Conservation (phyloP, 2,888 invertebrate species). For the Cyaniris semiargus region DNA sequence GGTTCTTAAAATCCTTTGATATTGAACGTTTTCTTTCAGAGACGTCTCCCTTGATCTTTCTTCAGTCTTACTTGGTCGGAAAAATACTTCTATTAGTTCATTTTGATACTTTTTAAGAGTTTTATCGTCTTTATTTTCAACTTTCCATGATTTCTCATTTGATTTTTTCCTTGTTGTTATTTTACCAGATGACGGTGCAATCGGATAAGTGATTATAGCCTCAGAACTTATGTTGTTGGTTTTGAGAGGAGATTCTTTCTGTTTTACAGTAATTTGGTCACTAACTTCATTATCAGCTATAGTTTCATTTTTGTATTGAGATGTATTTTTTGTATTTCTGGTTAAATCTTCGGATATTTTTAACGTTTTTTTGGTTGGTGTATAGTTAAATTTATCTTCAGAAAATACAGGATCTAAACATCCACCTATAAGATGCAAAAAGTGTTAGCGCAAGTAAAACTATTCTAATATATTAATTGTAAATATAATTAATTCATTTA, state of each 20-base stretch:
- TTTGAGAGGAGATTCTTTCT: neutral
- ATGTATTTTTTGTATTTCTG: neutral
- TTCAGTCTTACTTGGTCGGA: neutral
- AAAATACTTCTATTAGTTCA: constrained; percentile 33
- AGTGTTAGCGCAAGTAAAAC: neutral
- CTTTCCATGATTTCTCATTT: neutral
- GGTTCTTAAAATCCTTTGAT: neutral
- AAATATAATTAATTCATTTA: neutral
- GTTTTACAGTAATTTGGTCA: neutral
- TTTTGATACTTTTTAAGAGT: constrained; percentile 36
- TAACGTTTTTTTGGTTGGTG: constrained; percentile 35
- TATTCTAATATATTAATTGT: neutral
- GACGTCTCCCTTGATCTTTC: neutral
- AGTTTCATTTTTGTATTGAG: neutral
- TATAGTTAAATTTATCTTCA: constrained; percentile 64
- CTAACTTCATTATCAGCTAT: neutral
- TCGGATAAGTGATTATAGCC: neutral
- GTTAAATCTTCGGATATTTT: neutral
- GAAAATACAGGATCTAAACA: constrained; percentile 69
- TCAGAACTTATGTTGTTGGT: neutral
- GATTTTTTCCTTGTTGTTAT: neutral
- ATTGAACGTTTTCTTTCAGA: neutral
- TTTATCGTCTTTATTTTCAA: constrained; percentile 4
- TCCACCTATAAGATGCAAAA: constrained; percentile 56
- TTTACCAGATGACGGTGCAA: constrained; percentile 44